Evolutionary conservation across 2,888 invertebrate genomes (phyloP), one percentile per base, ranked within the genome.

Genomic region (Embidobia sp.): DNA sequence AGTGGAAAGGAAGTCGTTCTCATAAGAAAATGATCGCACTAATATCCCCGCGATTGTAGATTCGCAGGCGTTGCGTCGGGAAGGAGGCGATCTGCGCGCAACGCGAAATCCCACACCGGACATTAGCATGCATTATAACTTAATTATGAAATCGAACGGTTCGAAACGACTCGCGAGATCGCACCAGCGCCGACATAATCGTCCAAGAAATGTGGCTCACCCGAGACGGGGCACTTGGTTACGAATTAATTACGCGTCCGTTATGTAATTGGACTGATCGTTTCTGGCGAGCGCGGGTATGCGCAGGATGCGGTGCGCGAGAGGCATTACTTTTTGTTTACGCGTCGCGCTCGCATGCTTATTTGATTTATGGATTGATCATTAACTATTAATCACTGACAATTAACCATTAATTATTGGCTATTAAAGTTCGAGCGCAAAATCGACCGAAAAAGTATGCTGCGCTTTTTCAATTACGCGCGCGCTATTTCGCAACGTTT

Each of bases 261-360:
- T 85, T 86, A 80, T 80, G 79, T 81, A 85, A 85, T 85, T 83
- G 81, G 78, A 83, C 84, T 78, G 81, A 81, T 83, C 81, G 79
- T 82, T 66, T 79, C 77, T 61, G 53, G 66, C 69, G 55, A 49
- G 40, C 35, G 46, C 22, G 16, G 55, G 27, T 35, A 10, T 16
- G 31, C 22, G 29, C 61, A 48, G 46, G 63, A 64, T 48, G 73
- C 59, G 11, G 42, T 19, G 26, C 48, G 26, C 27, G 31, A 3
- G 26, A 46, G 49, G 26, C 26, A 40, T 22, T 10, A 48, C 35
- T 63, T 69, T 75, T 75, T 67, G 35, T 44, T 22, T 19, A 18
- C 26, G 16, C 1, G n/a, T 29, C 31, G 49, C 48, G 27, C 33
- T 3, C 22, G 8, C 35, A 22, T 27, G 15, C 8, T 27, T 2